A percentile compares a stretch with the other conserved stretches of the same genome.
Conservation (phyloP, 2,113 vertebrate species). For the Taxidea taxus region DNA sequence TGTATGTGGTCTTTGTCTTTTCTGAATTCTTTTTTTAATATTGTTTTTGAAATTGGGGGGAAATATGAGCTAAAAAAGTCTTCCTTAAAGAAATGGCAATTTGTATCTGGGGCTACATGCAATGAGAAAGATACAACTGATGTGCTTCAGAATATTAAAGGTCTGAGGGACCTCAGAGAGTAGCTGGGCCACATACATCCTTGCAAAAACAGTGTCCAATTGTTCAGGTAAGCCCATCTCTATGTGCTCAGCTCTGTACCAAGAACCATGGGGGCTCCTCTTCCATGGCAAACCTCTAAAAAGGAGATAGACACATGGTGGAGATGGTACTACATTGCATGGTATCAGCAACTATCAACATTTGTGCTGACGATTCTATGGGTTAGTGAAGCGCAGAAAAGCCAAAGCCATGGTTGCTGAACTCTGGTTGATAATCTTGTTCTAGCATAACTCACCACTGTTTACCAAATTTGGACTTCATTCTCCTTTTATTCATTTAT, state of each 20-base stretch:
- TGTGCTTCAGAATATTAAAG: neutral
- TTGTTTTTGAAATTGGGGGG: neutral
- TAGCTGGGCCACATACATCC: neutral
- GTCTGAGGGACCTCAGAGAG: neutral
- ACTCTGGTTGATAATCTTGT: neutral
- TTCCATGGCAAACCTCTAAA: neutral
- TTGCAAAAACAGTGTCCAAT: neutral
- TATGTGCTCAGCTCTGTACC: neutral
- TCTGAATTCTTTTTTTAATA: neutral
- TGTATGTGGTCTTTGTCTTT: neutral
- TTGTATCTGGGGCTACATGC: neutral
- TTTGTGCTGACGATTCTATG: neutral
- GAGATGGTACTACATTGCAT: neutral
- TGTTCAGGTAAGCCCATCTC: neutral
- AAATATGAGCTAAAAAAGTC: neutral
- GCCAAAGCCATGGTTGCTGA: neutral
- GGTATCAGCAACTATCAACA: neutral
- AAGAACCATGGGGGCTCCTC: neutral
- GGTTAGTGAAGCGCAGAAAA: neutral
- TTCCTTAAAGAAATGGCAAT: neutral
- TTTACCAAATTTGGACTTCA: neutral
- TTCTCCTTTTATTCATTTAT: neutral
- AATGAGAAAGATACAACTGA: neutral
- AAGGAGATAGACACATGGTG: neutral
- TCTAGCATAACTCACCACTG: neutral